These are phyloP conservation scores for Acromyrmex echinatior DNA, from an alignment of 1,140 invertebrate genomes.

Conservation along the genomic window DNA sequence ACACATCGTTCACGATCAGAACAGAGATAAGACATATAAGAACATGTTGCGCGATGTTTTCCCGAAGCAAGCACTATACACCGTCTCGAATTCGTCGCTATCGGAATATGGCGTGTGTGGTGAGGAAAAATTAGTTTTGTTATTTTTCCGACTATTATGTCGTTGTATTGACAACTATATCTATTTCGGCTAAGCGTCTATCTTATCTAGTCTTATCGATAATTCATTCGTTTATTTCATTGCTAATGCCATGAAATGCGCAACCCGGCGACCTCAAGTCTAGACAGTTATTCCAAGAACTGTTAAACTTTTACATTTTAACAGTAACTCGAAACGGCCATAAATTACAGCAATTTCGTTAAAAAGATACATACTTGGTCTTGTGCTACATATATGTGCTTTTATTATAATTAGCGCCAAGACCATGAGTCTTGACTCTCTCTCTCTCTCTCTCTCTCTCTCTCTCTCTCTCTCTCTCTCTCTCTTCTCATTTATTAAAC, in stretches of 20 bases:
- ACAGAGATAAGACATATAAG: conserved; percentile 89
- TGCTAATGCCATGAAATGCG: neutral
- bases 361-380: too few relatives aligned
- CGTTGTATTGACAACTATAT: neutral
- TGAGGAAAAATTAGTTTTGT: conserved; percentile 68
- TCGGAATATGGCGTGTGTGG: conserved; percentile 92
- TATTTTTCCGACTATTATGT: neutral
- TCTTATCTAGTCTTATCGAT: conserved; percentile 13
- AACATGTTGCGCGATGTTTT: conserved; percentile 90
- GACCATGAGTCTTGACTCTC: too few relatives aligned
- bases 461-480: too few relatives aligned
- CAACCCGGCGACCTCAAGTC: neutral
- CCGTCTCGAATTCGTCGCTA: conserved; percentile 93
- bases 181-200: neutral
- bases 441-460: too few relatives aligned
- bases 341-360: neutral
- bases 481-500: too few relatives aligned
- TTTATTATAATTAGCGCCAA: too few relatives aligned
- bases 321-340: neutral
- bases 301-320: neutral
- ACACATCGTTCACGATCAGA: conserved; percentile 95
- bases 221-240: neutral
- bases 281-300: neutral
- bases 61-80: conserved; percentile 92
- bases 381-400: too few relatives aligned